Evolutionary conservation across 2,888 invertebrate species (phyloP).

Genomic region (Agrotis ipsilon): DNA sequence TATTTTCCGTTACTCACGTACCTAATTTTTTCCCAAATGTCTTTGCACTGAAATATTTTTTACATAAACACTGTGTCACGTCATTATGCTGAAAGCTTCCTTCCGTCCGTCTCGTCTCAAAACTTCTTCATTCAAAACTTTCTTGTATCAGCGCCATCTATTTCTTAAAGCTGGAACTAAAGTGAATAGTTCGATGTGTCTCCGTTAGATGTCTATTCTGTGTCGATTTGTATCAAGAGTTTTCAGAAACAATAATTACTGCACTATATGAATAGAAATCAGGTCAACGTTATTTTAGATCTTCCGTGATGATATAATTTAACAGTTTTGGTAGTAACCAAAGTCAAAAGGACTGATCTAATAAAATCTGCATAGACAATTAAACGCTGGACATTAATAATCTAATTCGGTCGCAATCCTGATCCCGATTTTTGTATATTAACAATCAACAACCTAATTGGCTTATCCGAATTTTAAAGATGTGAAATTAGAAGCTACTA

Average conservation of each 20-base stretch:
- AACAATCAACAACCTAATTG: no score
- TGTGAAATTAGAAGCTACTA: no score
- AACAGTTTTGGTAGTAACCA: conserved; percentile 42
- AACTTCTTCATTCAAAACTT: conserved; percentile 38
- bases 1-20: conserved; percentile 35
- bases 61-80: conserved; percentile 18
- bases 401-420: no score
- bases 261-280: conserved; percentile 27
- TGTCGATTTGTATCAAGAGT: conserved; percentile 29
- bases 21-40: conserved; percentile 10
- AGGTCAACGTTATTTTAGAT: conserved; percentile 26
- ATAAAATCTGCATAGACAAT: no score
- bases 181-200: conserved; percentile 63
- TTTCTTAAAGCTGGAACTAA: conserved; percentile 44
- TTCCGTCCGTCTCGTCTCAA: conserved; percentile 15
- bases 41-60: conserved; percentile 35
- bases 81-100: conserved; percentile 28
- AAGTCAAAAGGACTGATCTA: not conserved
- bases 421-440: no score
- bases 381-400: no score
- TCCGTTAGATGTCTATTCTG: conserved; percentile 72
- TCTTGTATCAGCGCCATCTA: conserved; percentile 76
- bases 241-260: conserved; percentile 40
- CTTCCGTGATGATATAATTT: conserved; percentile 60
- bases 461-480: no score